phyloP scores from a whole-genome alignment of 2,888 invertebrate genomes.

The Atethmia centrago region DNA sequence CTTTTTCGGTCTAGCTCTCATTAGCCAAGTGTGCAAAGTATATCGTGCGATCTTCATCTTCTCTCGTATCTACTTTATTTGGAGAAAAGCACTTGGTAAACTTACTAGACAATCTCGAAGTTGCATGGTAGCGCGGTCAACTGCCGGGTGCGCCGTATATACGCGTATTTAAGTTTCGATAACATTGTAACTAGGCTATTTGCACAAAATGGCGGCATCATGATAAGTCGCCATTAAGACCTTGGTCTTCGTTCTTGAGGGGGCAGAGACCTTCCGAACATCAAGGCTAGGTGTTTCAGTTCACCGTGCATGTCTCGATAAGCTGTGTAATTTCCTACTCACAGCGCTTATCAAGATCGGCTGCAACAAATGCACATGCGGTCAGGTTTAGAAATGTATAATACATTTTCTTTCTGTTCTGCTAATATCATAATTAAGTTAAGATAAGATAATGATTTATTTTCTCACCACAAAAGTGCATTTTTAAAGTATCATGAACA shows the following conservation, averaged over 20 bases:
- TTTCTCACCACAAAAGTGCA: too few species aligned
- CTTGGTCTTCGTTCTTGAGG: conserved; percentile 16
- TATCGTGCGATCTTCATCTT: too few species aligned
- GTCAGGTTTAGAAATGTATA: background rate
- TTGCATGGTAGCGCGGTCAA: background rate
- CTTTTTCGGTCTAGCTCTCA: background rate
- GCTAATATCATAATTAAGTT: background rate
- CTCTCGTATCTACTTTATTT: background rate
- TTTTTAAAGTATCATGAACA: too few species aligned
- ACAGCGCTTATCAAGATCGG: conserved; percentile 15
- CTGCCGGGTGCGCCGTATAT: background rate
- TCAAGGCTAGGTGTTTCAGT: conserved; percentile 15
- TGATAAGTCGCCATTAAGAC: background rate
- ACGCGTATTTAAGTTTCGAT: background rate
- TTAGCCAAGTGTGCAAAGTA: background rate
- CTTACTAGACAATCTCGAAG: background rate
- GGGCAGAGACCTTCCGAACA: conserved; percentile 21
- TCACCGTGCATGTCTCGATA: conserved; percentile 17
- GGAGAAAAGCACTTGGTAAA: background rate
- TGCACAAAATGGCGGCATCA: background rate
- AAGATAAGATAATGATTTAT: too few species aligned
- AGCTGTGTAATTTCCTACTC: conserved; percentile 27
- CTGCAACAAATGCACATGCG: background rate
- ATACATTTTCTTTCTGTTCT: background rate
- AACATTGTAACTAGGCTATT: background rate